These are phyloP conservation scores for Nothobranchius kuhntae DNA, from an alignment of 2,113 vertebrate genomes.

Conservation along the genomic window DNA sequence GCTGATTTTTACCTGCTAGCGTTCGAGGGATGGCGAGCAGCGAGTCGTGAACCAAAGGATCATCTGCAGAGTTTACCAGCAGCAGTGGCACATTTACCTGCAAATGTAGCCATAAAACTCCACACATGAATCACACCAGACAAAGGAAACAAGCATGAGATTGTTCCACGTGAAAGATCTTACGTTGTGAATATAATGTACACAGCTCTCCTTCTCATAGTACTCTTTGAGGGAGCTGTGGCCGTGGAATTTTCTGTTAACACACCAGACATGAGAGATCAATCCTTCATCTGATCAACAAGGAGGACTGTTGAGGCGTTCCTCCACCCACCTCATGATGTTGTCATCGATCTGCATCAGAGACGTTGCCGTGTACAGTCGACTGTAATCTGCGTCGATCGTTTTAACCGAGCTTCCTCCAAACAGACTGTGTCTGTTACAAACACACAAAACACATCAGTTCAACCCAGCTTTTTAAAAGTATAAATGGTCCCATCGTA, in stretches of 20 bases:
- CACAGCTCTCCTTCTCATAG: constrained; percentile 96
- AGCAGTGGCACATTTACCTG: constrained; percentile 94
- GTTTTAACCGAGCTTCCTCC: constrained; percentile 81
- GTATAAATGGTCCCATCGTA: no score
- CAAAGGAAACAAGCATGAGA: neutral
- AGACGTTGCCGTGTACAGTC: constrained; percentile 93
- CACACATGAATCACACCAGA: constrained; percentile 3
- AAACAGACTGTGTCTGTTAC: constrained; percentile 87
- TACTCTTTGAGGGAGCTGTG: constrained; percentile 95
- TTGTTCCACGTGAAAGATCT: constrained; percentile 43
- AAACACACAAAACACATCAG: neutral
- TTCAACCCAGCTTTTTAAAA: no score
- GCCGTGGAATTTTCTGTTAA: constrained; percentile 92
- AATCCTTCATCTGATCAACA: neutral
- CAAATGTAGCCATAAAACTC: neutral
- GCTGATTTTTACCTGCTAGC: constrained; percentile 85
- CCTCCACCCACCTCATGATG: constrained; percentile 88
- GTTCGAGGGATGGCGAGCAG: constrained; percentile 95
- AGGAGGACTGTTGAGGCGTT: neutral
- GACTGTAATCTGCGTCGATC: constrained; percentile 86
- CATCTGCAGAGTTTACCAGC: constrained; percentile 94
- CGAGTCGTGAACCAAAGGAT: constrained; percentile 93
- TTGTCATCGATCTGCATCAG: constrained; percentile 98
- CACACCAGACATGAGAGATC: neutral
- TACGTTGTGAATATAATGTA: constrained; percentile 94